These are phyloP conservation scores for Bombycilla garrulus DNA, from an alignment of 2,113 vertebrate species.

Conservation along the genomic window DNA sequence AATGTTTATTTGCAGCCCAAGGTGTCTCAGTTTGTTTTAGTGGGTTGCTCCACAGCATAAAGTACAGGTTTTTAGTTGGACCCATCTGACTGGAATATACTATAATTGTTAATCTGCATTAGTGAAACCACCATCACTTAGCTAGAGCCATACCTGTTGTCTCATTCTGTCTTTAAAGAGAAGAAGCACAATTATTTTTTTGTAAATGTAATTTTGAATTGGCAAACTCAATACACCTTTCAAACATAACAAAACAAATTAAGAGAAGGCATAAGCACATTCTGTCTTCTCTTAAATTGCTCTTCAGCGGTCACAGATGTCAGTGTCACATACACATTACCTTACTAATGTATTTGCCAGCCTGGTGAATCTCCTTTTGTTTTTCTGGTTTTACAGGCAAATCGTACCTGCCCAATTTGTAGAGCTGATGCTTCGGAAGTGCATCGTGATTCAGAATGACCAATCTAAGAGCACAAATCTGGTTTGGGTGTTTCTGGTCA, in stretches of 20 bases:
- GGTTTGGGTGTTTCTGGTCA: constrained; percentile 76
- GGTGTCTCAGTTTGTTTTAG: neutral
- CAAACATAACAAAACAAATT: neutral
- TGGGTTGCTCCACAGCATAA: neutral
- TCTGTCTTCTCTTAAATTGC: neutral
- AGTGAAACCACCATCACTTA: neutral
- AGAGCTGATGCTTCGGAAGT: constrained; percentile 97
- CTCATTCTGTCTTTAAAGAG: neutral
- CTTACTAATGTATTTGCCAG: neutral
- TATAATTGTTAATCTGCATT: neutral
- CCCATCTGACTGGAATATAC: neutral
- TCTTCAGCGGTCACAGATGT: neutral
- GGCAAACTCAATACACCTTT: neutral
- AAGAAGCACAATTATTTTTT: neutral
- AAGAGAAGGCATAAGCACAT: neutral
- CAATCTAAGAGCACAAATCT: constrained; percentile 72
- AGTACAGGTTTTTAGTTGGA: neutral
- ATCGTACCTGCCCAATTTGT: constrained; percentile 97
- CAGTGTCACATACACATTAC: neutral
- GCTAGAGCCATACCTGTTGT: neutral
- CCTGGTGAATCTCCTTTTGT: neutral
- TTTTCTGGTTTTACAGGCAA: constrained; percentile 80
- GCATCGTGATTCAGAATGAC: constrained; percentile 97
- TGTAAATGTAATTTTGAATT: neutral
- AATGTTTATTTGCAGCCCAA: neutral